phyloP scores from a whole-genome alignment of 2,113 vertebrate species.

The Chaetodon auriga region DNA sequence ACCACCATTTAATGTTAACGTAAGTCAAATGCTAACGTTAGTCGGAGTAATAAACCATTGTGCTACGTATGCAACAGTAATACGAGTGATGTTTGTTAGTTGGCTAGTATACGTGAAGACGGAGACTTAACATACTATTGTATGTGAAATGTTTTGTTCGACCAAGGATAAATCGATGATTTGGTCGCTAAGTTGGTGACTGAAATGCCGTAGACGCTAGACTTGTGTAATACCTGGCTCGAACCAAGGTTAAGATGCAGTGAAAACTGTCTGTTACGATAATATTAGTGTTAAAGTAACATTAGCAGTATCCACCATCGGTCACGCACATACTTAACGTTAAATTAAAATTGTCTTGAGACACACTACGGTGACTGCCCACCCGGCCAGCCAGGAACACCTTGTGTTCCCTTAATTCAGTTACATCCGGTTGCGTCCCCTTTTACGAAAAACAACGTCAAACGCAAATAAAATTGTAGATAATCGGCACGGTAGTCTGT shows the following conservation, averaged over 20 bases:
- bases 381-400: not conserved
- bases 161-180: not conserved
- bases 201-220: not conserved
- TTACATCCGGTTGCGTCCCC: conserved; percentile 58
- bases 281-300: not conserved
- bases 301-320: conserved; percentile 5
- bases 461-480: rapidly evolving
- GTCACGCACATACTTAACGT: conserved; percentile 8
- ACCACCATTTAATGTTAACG: not conserved
- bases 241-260: not conserved
- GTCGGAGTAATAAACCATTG: not conserved
- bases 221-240: no score
- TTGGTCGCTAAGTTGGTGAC: not conserved
- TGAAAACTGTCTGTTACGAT: not conserved
- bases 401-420: not conserved
- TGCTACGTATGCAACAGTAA: not conserved
- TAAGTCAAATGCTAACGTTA: conserved; percentile 14
- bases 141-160: not conserved
- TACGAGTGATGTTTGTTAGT: not conserved
- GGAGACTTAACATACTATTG: not conserved
- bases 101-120: not conserved
- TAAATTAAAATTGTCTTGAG: not conserved
- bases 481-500: not conserved
- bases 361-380: not conserved
- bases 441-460: conserved; percentile 6